These are phyloP conservation scores for Cheilosia vulpina DNA, from an alignment of 2,888 invertebrate species.

Conservation along the genomic window DNA sequence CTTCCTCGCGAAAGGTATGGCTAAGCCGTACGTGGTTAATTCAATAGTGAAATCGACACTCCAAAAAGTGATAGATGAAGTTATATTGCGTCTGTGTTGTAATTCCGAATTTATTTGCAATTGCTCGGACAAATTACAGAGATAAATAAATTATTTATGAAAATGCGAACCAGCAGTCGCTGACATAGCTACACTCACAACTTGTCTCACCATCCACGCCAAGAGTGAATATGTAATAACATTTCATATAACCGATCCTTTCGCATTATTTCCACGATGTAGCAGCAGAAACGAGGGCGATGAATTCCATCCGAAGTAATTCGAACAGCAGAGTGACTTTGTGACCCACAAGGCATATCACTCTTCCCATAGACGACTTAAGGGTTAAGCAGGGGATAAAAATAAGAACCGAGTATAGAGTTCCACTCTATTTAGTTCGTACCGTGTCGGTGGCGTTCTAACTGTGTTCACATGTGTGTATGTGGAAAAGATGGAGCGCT, in stretches of 20 bases:
- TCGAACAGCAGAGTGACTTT: slow-evolving; percentile 47
- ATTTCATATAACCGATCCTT: slow-evolving; percentile 34
- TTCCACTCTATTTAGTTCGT: slow-evolving; percentile 54
- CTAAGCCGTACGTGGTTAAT: too few species aligned
- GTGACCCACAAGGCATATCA: slow-evolving; percentile 32
- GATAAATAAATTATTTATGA: too few species aligned
- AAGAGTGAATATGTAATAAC: slow-evolving; percentile 27
- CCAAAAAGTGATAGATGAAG: too few species aligned
- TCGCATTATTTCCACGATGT: slow-evolving; percentile 42
- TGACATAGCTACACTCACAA: background rate
- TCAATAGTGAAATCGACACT: too few species aligned
- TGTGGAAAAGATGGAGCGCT: slow-evolving; percentile 24
- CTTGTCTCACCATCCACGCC: background rate
- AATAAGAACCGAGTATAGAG: slow-evolving; percentile 46
- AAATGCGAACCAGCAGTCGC: too few species aligned
- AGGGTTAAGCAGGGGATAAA: slow-evolving; percentile 55
- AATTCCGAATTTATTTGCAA: too few species aligned
- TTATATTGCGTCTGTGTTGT: too few species aligned
- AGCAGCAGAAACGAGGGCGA: slow-evolving; percentile 35
- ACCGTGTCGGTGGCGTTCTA: background rate
- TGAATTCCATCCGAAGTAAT: slow-evolving; percentile 55
- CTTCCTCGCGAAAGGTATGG: too few species aligned
- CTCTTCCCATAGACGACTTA: slow-evolving; percentile 31
- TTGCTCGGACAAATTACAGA: too few species aligned
- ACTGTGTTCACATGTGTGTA: background rate